Percentiles rank a stretch among this genome's conserved stretches.
phyloP scores from a whole-genome alignment of 2,113 vertebrate species.

The Caloenas nicobarica region DNA sequence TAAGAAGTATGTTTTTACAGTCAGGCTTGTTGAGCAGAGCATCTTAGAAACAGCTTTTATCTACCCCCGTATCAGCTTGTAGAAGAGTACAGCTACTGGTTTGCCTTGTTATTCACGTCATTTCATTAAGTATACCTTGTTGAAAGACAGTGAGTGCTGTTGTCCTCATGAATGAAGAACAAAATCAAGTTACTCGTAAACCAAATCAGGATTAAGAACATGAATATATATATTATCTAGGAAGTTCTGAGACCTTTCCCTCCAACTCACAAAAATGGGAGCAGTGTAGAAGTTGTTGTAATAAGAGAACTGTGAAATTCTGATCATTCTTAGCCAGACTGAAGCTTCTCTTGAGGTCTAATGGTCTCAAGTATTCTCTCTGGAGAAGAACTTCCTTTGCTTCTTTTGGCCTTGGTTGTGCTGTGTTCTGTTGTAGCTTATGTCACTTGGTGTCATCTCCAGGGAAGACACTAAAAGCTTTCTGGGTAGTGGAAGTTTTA shows the following conservation, averaged over 20 bases:
- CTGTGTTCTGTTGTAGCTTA: neutral
- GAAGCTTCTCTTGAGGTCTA: neutral
- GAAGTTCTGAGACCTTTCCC: neutral
- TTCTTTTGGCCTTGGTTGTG: neutral
- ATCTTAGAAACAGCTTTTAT: neutral
- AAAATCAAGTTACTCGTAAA: neutral
- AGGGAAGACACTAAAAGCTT: neutral
- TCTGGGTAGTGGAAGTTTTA: neutral
- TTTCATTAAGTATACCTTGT: neutral
- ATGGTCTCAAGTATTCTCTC: neutral
- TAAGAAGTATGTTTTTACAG: neutral
- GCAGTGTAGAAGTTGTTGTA: neutral
- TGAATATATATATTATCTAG: neutral
- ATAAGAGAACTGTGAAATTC: neutral
- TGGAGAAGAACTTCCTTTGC: neutral
- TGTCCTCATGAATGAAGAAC: neutral
- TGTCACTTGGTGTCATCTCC: neutral
- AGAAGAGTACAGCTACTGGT: neutral
- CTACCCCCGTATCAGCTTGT: fast-evolving
- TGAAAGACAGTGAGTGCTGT: neutral
- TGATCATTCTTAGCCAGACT: neutral
- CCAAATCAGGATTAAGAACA: neutral
- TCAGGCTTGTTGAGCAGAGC: neutral
- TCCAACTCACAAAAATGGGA: neutral
- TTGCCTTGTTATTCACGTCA: neutral